Evolutionary conservation across 2,888 invertebrate genomes (phyloP), one percentile per base, ranked within the genome.

Genomic region (Tenthredo notha): DNA sequence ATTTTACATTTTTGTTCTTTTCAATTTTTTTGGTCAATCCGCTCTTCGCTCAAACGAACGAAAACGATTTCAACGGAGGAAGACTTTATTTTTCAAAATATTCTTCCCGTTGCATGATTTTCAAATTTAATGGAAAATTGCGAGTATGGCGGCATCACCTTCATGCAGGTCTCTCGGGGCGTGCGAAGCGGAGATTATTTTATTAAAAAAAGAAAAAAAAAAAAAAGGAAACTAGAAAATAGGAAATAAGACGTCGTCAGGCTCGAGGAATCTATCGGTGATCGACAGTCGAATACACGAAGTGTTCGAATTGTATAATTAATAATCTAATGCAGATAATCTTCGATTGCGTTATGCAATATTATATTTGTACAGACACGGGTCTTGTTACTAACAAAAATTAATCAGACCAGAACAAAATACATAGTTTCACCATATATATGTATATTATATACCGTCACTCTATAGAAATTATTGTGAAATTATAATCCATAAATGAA

Each of bases 391-490:
- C 21, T 61, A 21, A 10, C 0, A 47, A 80, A 80, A 80, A 80
- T 61, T 80, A 47, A 80, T 61, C 80, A 61, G 80, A 80, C 80
- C 80, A 37, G 33, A 80, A 80, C 80, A 9, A 80, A 54, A 50
- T 77, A 33, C 33, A 67, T 40, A n/a, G 61, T 80, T 80, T 15
- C 77, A 29, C 10, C 77, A 54, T 29, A 40, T 12, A 77, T 25
- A 75, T 18, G 2, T 33, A 72, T 37, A 74, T 67, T 10, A 4
- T 25, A 40, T 54, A 77, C 80, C 40, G 58, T 47, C 61, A 61
- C 29, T 61, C 15, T 58, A 25, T 18, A 80, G 12, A 9, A 50
- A 54, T n/a, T n/a, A 77, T 74, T 43, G 37, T 12, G 15, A 29
- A 40, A 33, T 37, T 15, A 43, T 18, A 74, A 74, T 40, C 4